Evolutionary conservation across 2,113 vertebrate genomes (phyloP), one percentile per base, ranked within the genome.

Genomic region (Rhadina sibilatrix): DNA sequence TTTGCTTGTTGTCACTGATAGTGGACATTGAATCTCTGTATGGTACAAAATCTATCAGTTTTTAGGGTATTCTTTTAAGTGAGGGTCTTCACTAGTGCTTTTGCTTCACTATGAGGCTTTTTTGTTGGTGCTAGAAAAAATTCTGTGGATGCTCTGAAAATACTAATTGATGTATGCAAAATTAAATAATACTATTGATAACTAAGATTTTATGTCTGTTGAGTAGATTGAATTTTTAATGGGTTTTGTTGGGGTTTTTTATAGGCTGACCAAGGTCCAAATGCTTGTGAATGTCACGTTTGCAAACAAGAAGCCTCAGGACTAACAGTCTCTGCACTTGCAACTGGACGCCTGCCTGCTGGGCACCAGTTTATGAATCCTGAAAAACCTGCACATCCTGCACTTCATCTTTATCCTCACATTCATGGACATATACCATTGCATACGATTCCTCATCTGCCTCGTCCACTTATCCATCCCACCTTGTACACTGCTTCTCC

Each of bases 341-440:
- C 98, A 38, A 95, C 97, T 8, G 98, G 98, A 74, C 98, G 98
- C 57, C 97, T 99, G 80, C 99, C 99, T 91, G 94, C 98, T 6
- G 98, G 98, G 89, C 99, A 99, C 91, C 99, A 99, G 97, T 99
- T 99, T 92, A 98, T 99, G 96, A 98, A 96, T 89, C 98, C 99
- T n/a, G 99, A 99, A 97, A 98, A 99, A 92, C 97, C 98, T 38
- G 95, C 98, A 66, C 99, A 99, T 96, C 99, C 99, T 6, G 99
- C 99, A 81, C 98, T 99, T 96, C 99, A 99, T 94, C 98, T 99
- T 59, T 99, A 99, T 96, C 99, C 99, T 81, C 99, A 99, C 96
- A 99, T 99, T 94, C 99, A 99, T 23, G 99, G 99, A 65, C 99
- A 99, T 93, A 97, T 99, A 96, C 99, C 99, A 61, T 95, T 99